Conservation (phyloP, 2,113 vertebrate species). For the Cardinalis cardinalis region DNA sequence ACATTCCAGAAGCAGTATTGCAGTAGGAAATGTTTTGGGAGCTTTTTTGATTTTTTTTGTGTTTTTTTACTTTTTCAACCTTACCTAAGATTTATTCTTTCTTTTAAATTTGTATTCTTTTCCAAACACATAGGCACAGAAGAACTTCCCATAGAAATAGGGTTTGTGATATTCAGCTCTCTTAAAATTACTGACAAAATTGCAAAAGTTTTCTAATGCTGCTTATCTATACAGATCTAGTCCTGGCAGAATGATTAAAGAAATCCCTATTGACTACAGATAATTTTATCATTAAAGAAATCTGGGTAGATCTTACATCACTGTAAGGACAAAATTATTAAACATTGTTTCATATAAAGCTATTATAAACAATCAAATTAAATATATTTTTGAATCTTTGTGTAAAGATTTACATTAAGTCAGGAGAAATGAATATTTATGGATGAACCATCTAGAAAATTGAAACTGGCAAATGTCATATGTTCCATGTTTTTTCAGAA, state of each 20-base stretch:
- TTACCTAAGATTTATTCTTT: not conserved
- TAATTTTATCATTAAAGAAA: conserved; percentile 1
- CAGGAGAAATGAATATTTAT: conserved; percentile 33
- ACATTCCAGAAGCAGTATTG: not conserved
- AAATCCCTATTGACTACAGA: not conserved
- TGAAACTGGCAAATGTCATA: not conserved
- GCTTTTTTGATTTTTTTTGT: not conserved
- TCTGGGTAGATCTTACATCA: not conserved
- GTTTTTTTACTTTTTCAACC: not conserved
- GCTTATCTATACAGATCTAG: not conserved
- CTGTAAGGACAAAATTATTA: not conserved
- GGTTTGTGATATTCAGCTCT: not conserved
- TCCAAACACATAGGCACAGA: not conserved
- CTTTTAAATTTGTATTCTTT: not conserved
- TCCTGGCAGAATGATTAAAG: not conserved
- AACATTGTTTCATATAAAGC: conserved; percentile 11
- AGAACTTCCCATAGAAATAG: not conserved
- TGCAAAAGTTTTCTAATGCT: not conserved
- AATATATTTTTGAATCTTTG: not conserved
- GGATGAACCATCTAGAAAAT: conserved; percentile 27
- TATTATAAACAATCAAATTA: conserved; percentile 28
- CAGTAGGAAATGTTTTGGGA: not conserved
- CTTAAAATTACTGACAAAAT: not conserved
- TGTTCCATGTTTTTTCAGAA: conserved; percentile 24
- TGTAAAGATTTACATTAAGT: conserved; percentile 42